phyloP scores from a whole-genome alignment of 2,888 invertebrate species.

The Tromatobia lineatoria region DNA sequence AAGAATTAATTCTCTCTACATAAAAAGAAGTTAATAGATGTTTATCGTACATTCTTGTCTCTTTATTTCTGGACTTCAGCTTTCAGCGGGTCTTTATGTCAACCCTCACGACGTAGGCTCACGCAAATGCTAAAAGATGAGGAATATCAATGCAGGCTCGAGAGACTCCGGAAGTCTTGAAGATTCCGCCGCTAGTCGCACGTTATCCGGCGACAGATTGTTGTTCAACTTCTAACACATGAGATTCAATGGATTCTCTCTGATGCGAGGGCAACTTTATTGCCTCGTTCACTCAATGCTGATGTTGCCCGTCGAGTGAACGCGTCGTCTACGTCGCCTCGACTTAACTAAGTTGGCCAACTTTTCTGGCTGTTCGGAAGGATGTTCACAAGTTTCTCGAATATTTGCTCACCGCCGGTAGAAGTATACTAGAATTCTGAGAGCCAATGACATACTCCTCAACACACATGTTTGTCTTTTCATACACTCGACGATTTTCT shows the following conservation, averaged over 20 bases:
- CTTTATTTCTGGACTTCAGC: not conserved
- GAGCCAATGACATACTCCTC: not conserved
- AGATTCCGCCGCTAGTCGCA: constrained; percentile 1
- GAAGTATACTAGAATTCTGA: not conserved
- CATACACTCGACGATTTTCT: not conserved
- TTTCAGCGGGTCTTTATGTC: not conserved
- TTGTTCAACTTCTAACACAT: constrained; percentile 15
- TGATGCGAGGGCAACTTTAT: constrained; percentile 41
- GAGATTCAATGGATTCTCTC: constrained; percentile 45
- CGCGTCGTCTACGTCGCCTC: constrained; percentile 1
- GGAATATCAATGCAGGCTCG: constrained; percentile 1
- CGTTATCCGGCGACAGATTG: constrained; percentile 1
- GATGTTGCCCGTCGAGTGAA: constrained; percentile 6
- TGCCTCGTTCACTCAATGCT: constrained; percentile 2
- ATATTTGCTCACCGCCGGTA: constrained; percentile 29
- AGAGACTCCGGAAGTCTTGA: not conserved
- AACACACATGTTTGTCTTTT: constrained; percentile 7
- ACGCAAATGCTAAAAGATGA: not conserved
- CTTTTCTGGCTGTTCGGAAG: constrained; percentile 16
- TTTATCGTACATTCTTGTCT: not conserved
- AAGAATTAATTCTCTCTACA: not conserved
- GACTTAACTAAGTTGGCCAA: constrained; percentile 23
- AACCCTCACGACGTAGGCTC: not conserved
- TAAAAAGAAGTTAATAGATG: not conserved
- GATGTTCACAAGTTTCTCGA: constrained; percentile 25